Conservation (phyloP, 1,140 invertebrate genomes). For the Temnothorax longispinosus region DNA sequence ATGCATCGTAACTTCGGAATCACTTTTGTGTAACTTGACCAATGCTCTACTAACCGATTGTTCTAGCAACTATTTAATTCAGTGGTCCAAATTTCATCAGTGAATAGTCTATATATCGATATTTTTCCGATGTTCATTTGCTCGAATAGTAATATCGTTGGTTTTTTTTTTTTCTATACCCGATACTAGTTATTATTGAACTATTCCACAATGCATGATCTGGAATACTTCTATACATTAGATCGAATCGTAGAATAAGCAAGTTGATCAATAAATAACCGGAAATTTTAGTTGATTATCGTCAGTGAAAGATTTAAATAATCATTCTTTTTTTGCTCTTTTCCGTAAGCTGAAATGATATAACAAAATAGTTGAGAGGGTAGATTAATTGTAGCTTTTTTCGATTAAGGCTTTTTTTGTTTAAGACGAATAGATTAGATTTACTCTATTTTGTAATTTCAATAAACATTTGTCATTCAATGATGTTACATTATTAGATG, state of each 20-base stretch:
- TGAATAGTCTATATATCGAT: conserved; percentile 48
- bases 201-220: conserved; percentile 31
- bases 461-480: conserved; percentile 39
- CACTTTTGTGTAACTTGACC: conserved; percentile 59
- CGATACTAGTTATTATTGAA: not conserved
- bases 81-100: conserved; percentile 68
- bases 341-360: not conserved
- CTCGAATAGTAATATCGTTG: conserved; percentile 36
- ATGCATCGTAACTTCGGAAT: conserved; percentile 54
- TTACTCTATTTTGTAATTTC: conserved; percentile 41
- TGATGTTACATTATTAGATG: conserved; percentile 28
- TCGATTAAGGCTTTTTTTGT: conserved; percentile 23
- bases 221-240: not conserved
- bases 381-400: conserved; percentile 42
- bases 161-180: conserved; percentile 15
- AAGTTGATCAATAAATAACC: not conserved
- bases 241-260: conserved; percentile 30
- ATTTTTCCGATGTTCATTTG: conserved; percentile 44
- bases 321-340: not conserved
- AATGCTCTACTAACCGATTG: conserved; percentile 62
- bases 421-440: conserved; percentile 49
- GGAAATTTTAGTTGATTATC: conserved; percentile 35
- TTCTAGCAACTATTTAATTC: conserved; percentile 63
- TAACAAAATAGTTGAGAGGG: conserved; percentile 12
- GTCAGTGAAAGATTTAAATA: not conserved